These are phyloP conservation scores for Magallana nippona DNA, from an alignment of 2,888 invertebrate genomes.

Conservation along the genomic window DNA sequence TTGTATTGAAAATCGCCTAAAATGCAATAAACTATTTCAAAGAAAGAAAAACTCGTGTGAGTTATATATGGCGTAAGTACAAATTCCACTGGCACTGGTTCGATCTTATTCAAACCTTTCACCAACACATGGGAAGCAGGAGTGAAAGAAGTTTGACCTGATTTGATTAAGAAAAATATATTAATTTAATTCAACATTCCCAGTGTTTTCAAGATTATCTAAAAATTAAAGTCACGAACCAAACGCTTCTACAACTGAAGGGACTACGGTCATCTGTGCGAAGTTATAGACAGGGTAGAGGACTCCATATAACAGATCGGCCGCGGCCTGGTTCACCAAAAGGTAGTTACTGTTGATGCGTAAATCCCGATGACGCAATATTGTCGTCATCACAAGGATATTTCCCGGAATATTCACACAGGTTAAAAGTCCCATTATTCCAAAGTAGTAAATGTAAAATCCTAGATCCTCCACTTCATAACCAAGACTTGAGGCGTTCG, in stretches of 20 bases:
- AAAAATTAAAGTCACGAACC: background rate
- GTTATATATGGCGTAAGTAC: too few species aligned
- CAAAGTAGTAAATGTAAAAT: constrained; percentile 13
- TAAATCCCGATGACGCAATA: background rate
- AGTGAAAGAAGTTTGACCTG: too few species aligned
- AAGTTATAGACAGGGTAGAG: constrained; percentile 22
- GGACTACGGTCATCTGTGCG: background rate
- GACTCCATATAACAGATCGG: background rate
- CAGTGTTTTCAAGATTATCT: too few species aligned
- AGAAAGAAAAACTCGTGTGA: too few species aligned
- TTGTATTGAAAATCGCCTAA: too few species aligned
- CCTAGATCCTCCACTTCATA: background rate
- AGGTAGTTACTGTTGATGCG: background rate
- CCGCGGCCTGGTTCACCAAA: background rate
- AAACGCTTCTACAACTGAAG: background rate
- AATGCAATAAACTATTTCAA: too few species aligned
- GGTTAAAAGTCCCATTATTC: constrained; percentile 1
- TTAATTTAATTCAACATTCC: too few species aligned
- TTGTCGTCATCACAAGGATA: constrained; percentile 12
- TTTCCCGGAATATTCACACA: constrained; percentile 23
- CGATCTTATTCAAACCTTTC: too few species aligned
- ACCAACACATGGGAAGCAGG: too few species aligned
- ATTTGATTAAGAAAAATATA: too few species aligned
- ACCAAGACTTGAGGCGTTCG: background rate
- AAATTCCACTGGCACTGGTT: too few species aligned